Conservation (phyloP, 2,113 vertebrate genomes). For the Rhinichthys klamathensis region DNA sequence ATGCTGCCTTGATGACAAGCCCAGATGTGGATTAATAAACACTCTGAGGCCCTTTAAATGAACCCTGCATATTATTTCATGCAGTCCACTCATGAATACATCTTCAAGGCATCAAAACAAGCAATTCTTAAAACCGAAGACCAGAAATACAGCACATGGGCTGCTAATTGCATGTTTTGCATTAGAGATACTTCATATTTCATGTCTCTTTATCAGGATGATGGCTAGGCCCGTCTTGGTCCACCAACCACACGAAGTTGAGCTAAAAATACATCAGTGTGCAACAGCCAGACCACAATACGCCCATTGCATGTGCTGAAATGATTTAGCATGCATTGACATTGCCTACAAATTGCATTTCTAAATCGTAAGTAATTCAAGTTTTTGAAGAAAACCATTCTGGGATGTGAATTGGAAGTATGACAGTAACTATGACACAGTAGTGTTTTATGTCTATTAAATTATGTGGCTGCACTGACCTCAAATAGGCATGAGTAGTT, state of each 20-base stretch:
- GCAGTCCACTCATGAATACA: constrained; percentile 63
- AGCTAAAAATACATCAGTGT: constrained; percentile 70
- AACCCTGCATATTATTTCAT: constrained; percentile 58
- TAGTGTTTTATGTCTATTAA: background rate
- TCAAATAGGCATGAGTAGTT: background rate
- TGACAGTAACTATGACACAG: constrained; percentile 7
- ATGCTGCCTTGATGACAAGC: constrained; percentile 60
- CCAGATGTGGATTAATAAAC: constrained; percentile 73
- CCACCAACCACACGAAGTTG: constrained; percentile 38
- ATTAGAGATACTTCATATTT: constrained; percentile 72
- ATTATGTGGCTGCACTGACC: background rate
- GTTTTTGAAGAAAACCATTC: background rate
- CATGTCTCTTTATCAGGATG: constrained; percentile 73
- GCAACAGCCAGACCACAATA: constrained; percentile 60
- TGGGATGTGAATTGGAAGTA: background rate
- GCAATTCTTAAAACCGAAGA: constrained; percentile 50
- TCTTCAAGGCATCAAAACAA: constrained; percentile 53
- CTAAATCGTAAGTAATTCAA: constrained; percentile 56
- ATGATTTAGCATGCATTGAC: constrained; percentile 65
- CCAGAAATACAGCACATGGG: constrained; percentile 50
- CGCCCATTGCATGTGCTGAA: constrained; percentile 67
- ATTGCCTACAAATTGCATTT: constrained; percentile 58
- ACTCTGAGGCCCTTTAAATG: constrained; percentile 61
- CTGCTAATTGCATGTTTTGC: constrained; percentile 60
- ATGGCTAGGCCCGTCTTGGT: constrained; percentile 59